Conservation (phyloP, 2,888 invertebrate genomes). For the Odontothrips loti region DNA sequence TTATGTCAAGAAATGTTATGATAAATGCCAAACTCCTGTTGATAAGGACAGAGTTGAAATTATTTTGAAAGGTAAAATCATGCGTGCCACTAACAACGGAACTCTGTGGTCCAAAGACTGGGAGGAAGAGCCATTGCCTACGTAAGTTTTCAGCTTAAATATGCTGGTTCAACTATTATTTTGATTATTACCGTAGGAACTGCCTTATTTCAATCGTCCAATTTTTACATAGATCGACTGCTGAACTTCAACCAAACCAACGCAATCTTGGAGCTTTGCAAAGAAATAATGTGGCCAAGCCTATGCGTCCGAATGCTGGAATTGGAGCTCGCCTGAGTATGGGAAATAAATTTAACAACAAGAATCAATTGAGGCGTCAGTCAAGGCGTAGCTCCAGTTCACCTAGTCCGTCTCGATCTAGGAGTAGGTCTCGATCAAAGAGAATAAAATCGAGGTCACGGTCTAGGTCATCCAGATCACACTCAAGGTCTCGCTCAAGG, state of each 20-base stretch:
- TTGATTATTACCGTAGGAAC: neutral
- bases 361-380: neutral
- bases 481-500: constrained; percentile 42
- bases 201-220: neutral
- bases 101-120: constrained; percentile 89
- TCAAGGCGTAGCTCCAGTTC: constrained; percentile 12
- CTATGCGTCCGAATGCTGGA: neutral
- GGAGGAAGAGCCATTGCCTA: constrained; percentile 89
- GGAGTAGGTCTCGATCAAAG: constrained; percentile 48
- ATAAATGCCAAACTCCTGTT: constrained; percentile 78
- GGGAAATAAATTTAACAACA: neutral
- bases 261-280: neutral
- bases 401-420: constrained; percentile 41
- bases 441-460: constrained; percentile 40
- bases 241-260: neutral
- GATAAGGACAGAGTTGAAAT: constrained; percentile 94
- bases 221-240: neutral
- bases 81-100: constrained; percentile 81
- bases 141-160: constrained; percentile 37
- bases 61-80: constrained; percentile 89
- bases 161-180: neutral
- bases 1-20: constrained; percentile 89
- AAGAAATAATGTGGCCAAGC: neutral
- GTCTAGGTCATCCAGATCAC: constrained; percentile 35
- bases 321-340: neutral